These are phyloP conservation scores for Trachelus troglodyta DNA, from an alignment of 2,888 invertebrate species.

Conservation along the genomic window DNA sequence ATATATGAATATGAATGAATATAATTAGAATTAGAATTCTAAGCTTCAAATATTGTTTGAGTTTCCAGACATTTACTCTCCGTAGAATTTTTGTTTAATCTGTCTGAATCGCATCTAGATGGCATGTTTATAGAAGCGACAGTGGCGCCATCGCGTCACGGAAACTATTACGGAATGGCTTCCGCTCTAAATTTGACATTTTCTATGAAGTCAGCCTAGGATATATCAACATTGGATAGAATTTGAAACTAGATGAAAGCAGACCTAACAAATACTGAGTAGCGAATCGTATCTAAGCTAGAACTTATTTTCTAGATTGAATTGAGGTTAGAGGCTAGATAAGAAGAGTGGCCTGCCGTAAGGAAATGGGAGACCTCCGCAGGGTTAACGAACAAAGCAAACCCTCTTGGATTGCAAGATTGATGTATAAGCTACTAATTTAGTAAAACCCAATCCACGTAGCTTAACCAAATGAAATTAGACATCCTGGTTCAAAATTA, in stretches of 20 bases:
- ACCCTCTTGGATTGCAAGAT: slow-evolving; percentile 20
- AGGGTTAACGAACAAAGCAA: background rate
- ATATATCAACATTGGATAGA: background rate
- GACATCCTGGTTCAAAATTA: slow-evolving; percentile 23
- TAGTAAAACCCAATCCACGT: slow-evolving; percentile 25
- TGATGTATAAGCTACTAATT: slow-evolving; percentile 41
- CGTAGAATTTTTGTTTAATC: background rate
- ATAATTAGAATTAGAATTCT: background rate
- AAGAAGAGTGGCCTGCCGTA: background rate
- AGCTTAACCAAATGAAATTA: slow-evolving; percentile 36
- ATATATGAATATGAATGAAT: no score
- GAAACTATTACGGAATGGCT: background rate
- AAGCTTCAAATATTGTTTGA: background rate
- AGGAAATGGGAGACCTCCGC: background rate
- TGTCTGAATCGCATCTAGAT: background rate
- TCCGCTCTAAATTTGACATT: background rate
- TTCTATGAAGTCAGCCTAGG: background rate
- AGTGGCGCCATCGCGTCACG: background rate
- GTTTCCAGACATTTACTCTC: background rate
- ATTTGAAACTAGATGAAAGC: background rate
- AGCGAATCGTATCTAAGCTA: background rate
- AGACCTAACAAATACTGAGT: background rate
- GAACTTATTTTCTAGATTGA: background rate
- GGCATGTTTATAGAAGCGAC: background rate
- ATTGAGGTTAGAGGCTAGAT: background rate